Evolutionary conservation across 2,113 vertebrate genomes (phyloP).

Genomic region (Baryphthengus martii): DNA sequence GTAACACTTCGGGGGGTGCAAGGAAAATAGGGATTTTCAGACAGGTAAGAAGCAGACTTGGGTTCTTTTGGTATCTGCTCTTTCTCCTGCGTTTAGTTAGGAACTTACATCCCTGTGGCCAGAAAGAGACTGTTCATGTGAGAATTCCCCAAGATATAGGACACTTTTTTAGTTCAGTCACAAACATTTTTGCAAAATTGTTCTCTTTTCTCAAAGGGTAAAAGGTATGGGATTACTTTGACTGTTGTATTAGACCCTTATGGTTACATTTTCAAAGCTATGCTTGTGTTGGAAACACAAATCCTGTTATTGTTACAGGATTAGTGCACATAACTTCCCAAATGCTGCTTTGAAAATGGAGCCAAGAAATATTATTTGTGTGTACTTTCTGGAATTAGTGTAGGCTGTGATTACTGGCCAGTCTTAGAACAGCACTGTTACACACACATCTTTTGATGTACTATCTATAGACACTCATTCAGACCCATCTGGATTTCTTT

Average conservation of each 20-base stretch:
- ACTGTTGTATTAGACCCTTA: slow-evolving; percentile 24
- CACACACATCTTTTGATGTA: background rate
- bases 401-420: slow-evolving; percentile 50
- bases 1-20: background rate
- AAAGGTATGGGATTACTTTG: slow-evolving; percentile 44
- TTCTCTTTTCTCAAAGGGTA: slow-evolving; percentile 22
- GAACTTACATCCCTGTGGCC: background rate
- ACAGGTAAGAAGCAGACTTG: background rate
- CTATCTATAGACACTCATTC: slow-evolving; percentile 22
- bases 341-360: slow-evolving; percentile 63
- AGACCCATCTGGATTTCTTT: slow-evolving; percentile 20
- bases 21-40: background rate
- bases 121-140: background rate
- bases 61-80: background rate
- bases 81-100: slow-evolving; percentile 27
- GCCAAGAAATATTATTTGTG: slow-evolving; percentile 67
- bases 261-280: slow-evolving; percentile 62
- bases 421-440: background rate
- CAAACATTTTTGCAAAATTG: slow-evolving; percentile 2
- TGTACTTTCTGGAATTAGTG: slow-evolving; percentile 56
- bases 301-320: slow-evolving; percentile 68
- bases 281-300: slow-evolving; percentile 53
- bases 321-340: slow-evolving; percentile 65
- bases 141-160: background rate
- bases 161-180: background rate